Evolutionary conservation across 2,888 invertebrate genomes (phyloP).

Genomic region (Cheilosia pagana): DNA sequence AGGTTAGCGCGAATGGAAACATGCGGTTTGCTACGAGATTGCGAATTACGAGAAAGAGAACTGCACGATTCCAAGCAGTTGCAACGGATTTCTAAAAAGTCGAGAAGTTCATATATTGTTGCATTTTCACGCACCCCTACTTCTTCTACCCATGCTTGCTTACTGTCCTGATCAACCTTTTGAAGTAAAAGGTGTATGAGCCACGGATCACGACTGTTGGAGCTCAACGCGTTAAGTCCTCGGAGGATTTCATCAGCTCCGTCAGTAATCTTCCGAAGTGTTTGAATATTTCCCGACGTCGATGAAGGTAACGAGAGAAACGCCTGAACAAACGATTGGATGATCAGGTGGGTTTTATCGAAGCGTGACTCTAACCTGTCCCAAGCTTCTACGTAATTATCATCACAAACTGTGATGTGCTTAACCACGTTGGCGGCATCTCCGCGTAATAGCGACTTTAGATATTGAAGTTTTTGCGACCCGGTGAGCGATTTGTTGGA

Average conservation of each 20-base stretch:
- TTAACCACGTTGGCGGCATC: constrained; percentile 56
- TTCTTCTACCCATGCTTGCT: constrained; percentile 29
- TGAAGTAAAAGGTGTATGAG: constrained; percentile 14
- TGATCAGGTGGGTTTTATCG: neutral
- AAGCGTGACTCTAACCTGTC: constrained; percentile 41
- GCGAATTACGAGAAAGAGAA: neutral
- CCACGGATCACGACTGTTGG: constrained; percentile 22
- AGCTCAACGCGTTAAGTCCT: neutral
- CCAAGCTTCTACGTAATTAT: constrained; percentile 54
- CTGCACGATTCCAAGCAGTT: neutral
- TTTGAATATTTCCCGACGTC: constrained; percentile 3
- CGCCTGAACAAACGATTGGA: constrained; percentile 18
- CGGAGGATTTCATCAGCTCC: constrained; percentile 16
- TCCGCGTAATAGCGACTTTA: constrained; percentile 25
- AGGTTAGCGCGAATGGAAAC: neutral
- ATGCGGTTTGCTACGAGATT: neutral
- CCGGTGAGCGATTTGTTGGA: neutral
- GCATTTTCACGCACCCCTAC: neutral
- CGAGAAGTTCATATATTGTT: neutral
- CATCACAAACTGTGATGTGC: constrained; percentile 56
- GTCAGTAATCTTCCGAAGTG: constrained; percentile 19
- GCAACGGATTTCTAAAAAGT: neutral
- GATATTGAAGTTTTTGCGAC: constrained; percentile 6
- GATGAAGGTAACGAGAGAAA: constrained; percentile 16
- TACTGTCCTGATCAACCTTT: constrained; percentile 30